Evolutionary conservation across 2,888 invertebrate genomes (phyloP).

Genomic region (Ophioninae sp.): DNA sequence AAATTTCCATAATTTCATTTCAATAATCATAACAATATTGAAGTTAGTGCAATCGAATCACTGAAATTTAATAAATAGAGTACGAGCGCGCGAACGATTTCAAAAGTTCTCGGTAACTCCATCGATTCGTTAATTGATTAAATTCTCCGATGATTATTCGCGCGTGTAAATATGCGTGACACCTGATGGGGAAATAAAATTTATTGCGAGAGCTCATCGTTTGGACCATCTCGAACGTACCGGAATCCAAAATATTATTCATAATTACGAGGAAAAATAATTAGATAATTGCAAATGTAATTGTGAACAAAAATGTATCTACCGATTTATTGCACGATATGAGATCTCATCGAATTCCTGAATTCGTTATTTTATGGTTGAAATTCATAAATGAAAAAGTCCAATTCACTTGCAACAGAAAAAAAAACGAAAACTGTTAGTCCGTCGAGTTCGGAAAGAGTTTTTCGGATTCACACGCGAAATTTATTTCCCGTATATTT

Average conservation of each 20-base stretch:
- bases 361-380: not conserved
- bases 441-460: not conserved
- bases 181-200: not conserved
- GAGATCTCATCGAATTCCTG: not conserved
- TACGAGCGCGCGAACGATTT: not conserved
- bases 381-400: not conserved
- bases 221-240: not conserved
- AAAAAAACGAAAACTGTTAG: not conserved
- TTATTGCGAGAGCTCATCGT: not conserved
- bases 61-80: not conserved
- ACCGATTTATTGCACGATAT: not conserved
- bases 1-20: conserved; percentile 4
- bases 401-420: not conserved
- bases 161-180: not conserved
- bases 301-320: not conserved
- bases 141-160: conserved; percentile 3
- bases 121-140: conserved; percentile 8
- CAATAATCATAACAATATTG: not conserved
- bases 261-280: not conserved
- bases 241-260: not conserved
- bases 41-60: not conserved
- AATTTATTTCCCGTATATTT: not conserved
- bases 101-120: not conserved
- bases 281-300: too few relatives aligned
- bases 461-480: conserved; percentile 2